Evolutionary conservation across 2,113 vertebrate species (phyloP), one percentile per base, ranked within the genome.

Genomic region (Sylvia atricapilla): DNA sequence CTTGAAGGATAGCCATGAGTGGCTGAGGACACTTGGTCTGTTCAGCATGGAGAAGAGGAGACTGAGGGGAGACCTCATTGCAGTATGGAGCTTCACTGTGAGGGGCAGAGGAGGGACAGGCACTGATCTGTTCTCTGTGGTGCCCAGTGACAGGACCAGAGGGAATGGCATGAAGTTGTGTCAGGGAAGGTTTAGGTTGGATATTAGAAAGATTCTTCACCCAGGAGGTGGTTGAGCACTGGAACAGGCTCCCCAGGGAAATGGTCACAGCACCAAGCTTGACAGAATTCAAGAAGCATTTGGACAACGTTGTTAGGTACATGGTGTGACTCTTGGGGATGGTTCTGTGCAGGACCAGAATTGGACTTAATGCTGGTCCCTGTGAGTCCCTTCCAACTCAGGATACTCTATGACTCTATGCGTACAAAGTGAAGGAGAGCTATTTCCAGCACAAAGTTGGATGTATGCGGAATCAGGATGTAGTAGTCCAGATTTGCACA

Each of bases 111-210:
- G 15, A 75, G 46, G 20, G 24, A 5, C 0, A 3, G 24, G 3
- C 16, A 75, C 18, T 46, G 28, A 46, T 30, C 23, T 66, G 7
- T 64, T 22, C 31, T 31, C 19, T 52, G 8, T 31, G 16, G 46
- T 75, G 13, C 4, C 9, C 39, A 53, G 53, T 2, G 46, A 22
- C 13, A 62, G n/a, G 13, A 60, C 24, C 16, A 0, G 0, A 60
- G 55, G 70, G 21, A 47, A 83, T 31, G 30, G 47, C 47, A 20
- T 55, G n/a, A 68, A 11, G 5, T 0, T 55, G 70, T 13, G 24
- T 39, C 20, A 53, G 37, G 4, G 30, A 3, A 31, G 4, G 17
- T 47, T 83, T 62, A 62, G 24, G 0, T 13, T 22, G 8, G 20
- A 12, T 47, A 19, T 60, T n/a, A 41, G 53, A 14, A 31, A 68